These are phyloP conservation scores for Megaceryle alcyon DNA, from an alignment of 2,797 vertebrate genomes.

Conservation along the genomic window DNA sequence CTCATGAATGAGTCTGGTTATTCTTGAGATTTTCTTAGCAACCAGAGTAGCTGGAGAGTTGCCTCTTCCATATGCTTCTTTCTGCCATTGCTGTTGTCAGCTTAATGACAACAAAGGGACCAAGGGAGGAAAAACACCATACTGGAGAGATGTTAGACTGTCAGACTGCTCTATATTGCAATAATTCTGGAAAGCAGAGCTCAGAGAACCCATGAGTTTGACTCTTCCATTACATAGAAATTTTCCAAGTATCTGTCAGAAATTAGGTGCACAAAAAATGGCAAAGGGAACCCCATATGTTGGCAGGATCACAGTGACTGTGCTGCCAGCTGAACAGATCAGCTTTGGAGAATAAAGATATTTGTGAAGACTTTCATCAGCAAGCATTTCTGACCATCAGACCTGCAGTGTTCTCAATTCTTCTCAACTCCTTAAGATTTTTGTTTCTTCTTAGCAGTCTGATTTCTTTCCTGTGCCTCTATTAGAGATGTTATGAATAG, in stretches of 20 bases:
- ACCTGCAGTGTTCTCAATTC: neutral
- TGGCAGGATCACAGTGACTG: neutral
- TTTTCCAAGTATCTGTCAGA: neutral
- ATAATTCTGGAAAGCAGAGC: neutral
- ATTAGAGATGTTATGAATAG: neutral
- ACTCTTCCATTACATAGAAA: neutral
- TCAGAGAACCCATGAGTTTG: neutral
- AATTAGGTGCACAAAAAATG: neutral
- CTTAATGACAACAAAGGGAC: neutral
- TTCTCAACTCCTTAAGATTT: neutral
- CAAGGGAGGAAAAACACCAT: neutral
- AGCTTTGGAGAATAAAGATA: neutral
- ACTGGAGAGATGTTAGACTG: neutral
- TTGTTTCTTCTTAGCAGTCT: neutral
- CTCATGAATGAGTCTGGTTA: neutral
- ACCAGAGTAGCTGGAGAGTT: neutral
- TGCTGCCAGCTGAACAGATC: neutral
- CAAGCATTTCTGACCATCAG: neutral
- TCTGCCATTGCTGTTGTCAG: neutral
- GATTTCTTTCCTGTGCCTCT: neutral
- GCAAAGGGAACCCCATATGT: neutral
- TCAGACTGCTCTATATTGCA: neutral
- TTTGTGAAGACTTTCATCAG: neutral
- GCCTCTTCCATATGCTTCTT: neutral
- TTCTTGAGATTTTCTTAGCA: neutral